Evolutionary conservation across 2,888 invertebrate genomes (phyloP).

Genomic region (Thecocarcelia acutangulata): DNA sequence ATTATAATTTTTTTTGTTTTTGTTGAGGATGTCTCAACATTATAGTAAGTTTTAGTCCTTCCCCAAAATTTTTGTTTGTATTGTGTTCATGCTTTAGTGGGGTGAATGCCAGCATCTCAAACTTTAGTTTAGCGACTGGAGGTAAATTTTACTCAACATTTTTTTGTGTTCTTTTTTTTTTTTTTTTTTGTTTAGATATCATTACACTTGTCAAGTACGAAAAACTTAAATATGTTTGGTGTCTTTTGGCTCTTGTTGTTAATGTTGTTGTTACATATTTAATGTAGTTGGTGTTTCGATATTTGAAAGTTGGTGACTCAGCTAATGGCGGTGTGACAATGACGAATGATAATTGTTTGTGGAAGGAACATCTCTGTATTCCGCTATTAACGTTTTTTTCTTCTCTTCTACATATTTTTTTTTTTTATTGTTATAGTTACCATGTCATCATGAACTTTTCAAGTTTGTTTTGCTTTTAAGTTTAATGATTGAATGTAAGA

Average conservation of each 20-base stretch:
- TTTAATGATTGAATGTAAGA: slow-evolving; percentile 52
- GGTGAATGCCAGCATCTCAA: neutral
- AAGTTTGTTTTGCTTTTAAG: slow-evolving; percentile 13
- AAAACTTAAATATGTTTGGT: slow-evolving; percentile 6
- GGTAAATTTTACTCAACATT: neutral
- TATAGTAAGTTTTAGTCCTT: slow-evolving; percentile 8
- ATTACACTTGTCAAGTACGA: slow-evolving; percentile 19
- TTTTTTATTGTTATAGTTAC: neutral
- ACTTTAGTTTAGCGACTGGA: neutral
- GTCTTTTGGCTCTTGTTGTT: neutral
- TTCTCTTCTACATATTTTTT: no score
- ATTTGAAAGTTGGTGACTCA: neutral
- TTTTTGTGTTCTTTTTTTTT: neutral
- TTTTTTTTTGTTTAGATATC: neutral
- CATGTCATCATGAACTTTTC: slow-evolving; percentile 38
- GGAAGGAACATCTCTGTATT: neutral
- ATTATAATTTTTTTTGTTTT: neutral
- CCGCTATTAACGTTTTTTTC: slow-evolving; percentile 7
- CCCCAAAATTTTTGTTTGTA: slow-evolving; percentile 3
- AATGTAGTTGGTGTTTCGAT: slow-evolving; percentile 5
- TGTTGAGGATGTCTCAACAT: slow-evolving; percentile 1
- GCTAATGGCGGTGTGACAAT: slow-evolving; percentile 48
- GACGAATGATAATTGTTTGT: slow-evolving; percentile 65
- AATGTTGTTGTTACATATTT: slow-evolving; percentile 6
- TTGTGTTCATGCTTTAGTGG: neutral